Conservation (phyloP, 1,140 invertebrate genomes). For the Drosophila dunni region DNA sequence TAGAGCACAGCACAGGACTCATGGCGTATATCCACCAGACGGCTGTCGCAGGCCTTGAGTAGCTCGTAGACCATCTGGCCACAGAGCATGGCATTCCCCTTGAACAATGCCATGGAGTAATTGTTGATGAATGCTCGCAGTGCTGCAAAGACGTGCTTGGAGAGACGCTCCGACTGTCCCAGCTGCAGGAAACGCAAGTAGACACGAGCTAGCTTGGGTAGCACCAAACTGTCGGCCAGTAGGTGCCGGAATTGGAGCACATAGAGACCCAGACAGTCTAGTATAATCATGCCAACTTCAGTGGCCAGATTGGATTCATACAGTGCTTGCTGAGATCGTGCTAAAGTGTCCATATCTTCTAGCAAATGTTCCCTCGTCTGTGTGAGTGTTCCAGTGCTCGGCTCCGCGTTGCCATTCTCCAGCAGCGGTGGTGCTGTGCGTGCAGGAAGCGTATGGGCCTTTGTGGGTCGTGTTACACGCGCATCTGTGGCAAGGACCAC, state of each 20-base stretch:
- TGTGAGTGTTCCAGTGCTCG: conserved; percentile 86
- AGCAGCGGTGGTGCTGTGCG: conserved; percentile 46
- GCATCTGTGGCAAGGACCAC: conserved; percentile 86
- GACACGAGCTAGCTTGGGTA: conserved; percentile 91
- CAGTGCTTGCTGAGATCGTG: conserved; percentile 82
- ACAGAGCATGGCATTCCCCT: conserved; percentile 93
- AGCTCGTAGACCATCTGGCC: conserved; percentile 93
- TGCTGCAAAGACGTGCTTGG: conserved; percentile 96
- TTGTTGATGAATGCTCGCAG: conserved; percentile 96
- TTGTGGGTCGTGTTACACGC: conserved; percentile 32
- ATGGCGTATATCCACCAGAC: conserved; percentile 91
- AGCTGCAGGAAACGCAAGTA: conserved; percentile 94
- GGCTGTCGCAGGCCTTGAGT: conserved; percentile 92
- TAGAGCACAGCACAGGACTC: conserved; percentile 96
- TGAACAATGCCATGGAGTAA: conserved; percentile 92
- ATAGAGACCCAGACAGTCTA: conserved; percentile 94
- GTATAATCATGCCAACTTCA: conserved; percentile 94
- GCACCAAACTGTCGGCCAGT: conserved; percentile 90
- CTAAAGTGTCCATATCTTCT: conserved; percentile 78
- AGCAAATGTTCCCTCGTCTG: conserved; percentile 86
- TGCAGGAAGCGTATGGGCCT: conserved; percentile 63
- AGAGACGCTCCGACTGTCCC: conserved; percentile 95
- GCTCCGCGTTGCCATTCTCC: conserved; percentile 88
- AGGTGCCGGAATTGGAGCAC: conserved; percentile 91
- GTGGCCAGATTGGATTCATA: conserved; percentile 95